Evolutionary conservation across 1,140 invertebrate genomes (phyloP), one percentile per base, ranked within the genome.

Genomic region (Eupristina koningsbergeri): DNA sequence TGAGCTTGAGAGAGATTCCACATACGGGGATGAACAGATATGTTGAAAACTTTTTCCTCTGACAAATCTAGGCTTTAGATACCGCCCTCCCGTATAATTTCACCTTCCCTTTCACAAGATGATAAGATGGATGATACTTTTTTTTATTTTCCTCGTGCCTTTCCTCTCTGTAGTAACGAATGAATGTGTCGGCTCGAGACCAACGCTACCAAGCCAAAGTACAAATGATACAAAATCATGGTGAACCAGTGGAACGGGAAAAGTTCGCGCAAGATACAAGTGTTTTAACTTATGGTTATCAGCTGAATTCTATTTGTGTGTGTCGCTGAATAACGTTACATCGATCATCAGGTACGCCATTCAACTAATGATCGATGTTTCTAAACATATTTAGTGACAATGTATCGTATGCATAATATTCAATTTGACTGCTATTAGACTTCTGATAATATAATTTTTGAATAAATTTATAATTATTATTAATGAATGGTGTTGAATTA

Each of bases 11-110:
- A 58, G 76, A 63, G 58, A 13, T 29, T 29, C 36, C 26, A 15
- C 15, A 26, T 47, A 41, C 64, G 53, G 1, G 26, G 53, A n/a
- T 6, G 53, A 13, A 58, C 53, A 58, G 53, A 58, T 26, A 58
- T 26, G 76, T 11, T 36, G 64, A n/a, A 29, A 69, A 76, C 19
- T 75, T 78, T 29, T 64, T 74, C 26, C 76, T 79, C 64, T 34
- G 74, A 77, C 47, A 76, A 83, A 50, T 80, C 26, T 67, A 34
- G n/a, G 41, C 45, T 77, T 76, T 19, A 36, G 64, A n/a, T 31
- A 39, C 31, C 41, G 31, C 29, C 7, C 50, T 75, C 36, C 29
- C 7, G 9, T 13, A 58, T 58, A 82, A 64, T 64, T 78, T n/a
- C 36, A 31, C 22, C 58, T 78, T 45, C 29, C 76, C 64, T 78